Evolutionary conservation across 2,888 invertebrate species (phyloP), one percentile per base, ranked within the genome.

Genomic region (Petrophora chlorosata): DNA sequence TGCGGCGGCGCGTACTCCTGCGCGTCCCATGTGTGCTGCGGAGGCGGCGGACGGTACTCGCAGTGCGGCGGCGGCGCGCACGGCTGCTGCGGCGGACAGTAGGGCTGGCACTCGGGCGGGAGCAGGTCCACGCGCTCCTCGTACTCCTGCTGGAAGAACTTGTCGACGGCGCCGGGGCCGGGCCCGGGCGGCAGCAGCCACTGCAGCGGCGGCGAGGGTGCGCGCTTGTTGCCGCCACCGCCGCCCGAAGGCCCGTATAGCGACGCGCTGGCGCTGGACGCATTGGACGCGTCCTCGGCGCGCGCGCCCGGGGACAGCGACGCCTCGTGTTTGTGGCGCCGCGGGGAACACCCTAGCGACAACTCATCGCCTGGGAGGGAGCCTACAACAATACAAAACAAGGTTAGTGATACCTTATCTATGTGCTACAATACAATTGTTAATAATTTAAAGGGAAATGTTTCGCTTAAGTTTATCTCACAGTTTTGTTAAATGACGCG

Each of bases 341-440:
- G 75, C 53, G 90, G 90, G 38, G 92, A 92, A 63, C 92, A 92
- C 56, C 91, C 92, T 63, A 95, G 85, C 22, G 95, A 94, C 51
- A 96, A 82, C 78, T 96, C 95, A 81, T 95, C 95, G 68, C 95
- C 94, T 73, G 95, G 94, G 79, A 96, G 91, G 67, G 95, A 93
- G 90, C 96, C 96, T 96, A 91, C 23, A 92, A 92, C 84, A 79
- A 83, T 51, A 60, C 58, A 60, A 56, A 59, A 32, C 7, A 8
- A 15, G 5, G 25, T 58, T 47, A 58, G 8, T 30, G 7, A 23
- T 2, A 14, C 7, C 12, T 22, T 29, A 15, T 33, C 12, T 2
- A 10, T 25, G 8, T n/a, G n/a, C n/a, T n/a, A n/a, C n/a, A n/a
- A n/a, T n/a, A n/a, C n/a, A n/a, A n/a, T n/a, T n/a, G n/a, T n/a